These are phyloP conservation scores for Ochropleura plecta DNA, from an alignment of 2,888 invertebrate genomes.

Conservation along the genomic window DNA sequence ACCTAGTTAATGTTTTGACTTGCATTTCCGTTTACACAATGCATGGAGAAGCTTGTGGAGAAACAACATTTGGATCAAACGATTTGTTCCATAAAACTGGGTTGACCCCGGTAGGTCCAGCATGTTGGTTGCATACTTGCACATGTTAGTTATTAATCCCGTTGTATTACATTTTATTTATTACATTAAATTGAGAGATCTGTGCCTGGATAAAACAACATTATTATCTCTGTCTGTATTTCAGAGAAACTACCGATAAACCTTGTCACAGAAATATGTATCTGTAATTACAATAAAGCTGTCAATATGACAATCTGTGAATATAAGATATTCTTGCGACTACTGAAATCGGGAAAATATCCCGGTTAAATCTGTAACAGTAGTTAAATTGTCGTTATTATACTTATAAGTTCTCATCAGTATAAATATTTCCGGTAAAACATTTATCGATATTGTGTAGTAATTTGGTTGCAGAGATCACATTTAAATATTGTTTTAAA, in stretches of 20 bases:
- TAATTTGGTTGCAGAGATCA: not conserved
- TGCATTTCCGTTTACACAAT: constrained; percentile 3
- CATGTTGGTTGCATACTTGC: not conserved
- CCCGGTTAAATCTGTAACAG: no score
- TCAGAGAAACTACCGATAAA: not conserved
- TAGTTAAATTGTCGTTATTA: no score
- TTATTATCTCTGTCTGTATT: not conserved
- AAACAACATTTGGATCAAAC: not conserved
- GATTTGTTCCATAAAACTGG: not conserved
- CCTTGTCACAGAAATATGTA: not conserved
- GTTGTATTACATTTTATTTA: not conserved
- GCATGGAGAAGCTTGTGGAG: not conserved
- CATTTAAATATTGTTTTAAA: constrained; percentile 15
- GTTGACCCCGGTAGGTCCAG: not conserved
- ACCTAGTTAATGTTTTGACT: constrained; percentile 20
- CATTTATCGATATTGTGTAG: not conserved
- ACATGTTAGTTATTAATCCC: not conserved
- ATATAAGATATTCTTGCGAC: not conserved
- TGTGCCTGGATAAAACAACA: not conserved
- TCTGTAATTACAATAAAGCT: not conserved
- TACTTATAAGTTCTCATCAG: not conserved
- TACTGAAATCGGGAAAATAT: no score
- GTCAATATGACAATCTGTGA: not conserved
- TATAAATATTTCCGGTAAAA: not conserved
- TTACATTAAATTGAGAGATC: not conserved